Base-by-base conservation (phyloP, 2,797 vertebrate species). In the Hozukius guyotensis region DNA sequence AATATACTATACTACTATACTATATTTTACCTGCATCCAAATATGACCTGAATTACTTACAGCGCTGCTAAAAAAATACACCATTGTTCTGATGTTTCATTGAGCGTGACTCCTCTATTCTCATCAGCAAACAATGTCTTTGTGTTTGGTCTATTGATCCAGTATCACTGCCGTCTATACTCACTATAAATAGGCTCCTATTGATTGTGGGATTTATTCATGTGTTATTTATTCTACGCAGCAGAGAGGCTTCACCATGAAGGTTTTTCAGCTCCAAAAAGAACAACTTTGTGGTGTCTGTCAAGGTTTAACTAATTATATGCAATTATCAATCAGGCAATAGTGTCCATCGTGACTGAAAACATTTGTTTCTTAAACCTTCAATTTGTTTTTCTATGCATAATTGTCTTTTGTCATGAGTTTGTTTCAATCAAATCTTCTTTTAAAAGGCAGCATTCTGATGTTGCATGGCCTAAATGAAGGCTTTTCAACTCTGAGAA, bases 191-290 rank as follows among this genome's bases (percentile, higher is more conserved):
- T 84, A 87, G 71, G 65, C 29, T 55, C 0, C 4, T 62, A 83
- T 88, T 80, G 81, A 92, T 85, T 66, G 72, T 42, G 60, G 36
- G 75, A 74, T 87, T 86, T 85, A 88, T 89, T 88, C 77, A 75
- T 73, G 77, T 59, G 68, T 83, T 69, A 75, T 79, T 80, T 59
- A 78, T 69, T 72, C 31, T 57, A 8, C 27, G 20, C 34, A n/a
- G 52, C 84, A 24, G 34, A 60, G 62, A 66, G 53, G 60, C 67
- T 78, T 75, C 60, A 36, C 74, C 36, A 29, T 29, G 46, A 36
- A 57, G 20, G 62, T 2, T 64, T 65, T 69, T 59, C 64, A 63
- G n/a, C 52, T 36, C 24, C 0, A 10, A 42, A 57, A 25, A 20
- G 38, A 52, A 38, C 12, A 5, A 11, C 2, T 68, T 18, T 63